Evolutionary conservation across 2,797 vertebrate species (phyloP).

Genomic region (Psittacula echo): DNA sequence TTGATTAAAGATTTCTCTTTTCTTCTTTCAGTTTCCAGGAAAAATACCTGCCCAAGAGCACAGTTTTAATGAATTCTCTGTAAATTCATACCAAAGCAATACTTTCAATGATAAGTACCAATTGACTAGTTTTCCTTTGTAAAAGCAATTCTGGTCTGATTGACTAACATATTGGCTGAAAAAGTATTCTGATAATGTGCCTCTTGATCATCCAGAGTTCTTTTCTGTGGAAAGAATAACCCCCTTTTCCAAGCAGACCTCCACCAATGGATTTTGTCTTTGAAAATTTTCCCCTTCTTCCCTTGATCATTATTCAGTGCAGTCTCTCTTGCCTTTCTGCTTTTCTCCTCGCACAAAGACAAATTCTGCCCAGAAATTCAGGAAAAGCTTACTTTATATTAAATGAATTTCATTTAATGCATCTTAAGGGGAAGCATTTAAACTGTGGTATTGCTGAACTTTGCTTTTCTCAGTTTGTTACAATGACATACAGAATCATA

Average conservation of each 20-base stretch:
- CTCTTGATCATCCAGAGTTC: constrained; percentile 10
- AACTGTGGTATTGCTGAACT: not conserved
- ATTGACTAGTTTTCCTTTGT: not conserved
- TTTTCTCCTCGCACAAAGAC: constrained; percentile 31
- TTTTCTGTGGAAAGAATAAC: not conserved
- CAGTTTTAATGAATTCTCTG: not conserved
- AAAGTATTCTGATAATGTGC: not conserved
- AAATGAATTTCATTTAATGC: not conserved
- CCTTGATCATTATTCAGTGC: constrained; percentile 3
- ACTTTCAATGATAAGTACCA: not conserved
- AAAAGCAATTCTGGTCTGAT: not conserved
- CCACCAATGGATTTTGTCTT: not conserved
- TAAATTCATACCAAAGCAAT: not conserved
- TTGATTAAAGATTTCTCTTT: not conserved
- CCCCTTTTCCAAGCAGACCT: not conserved
- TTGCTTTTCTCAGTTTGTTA: not conserved
- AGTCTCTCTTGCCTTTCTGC: not conserved
- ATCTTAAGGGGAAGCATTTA: constrained; percentile 5
- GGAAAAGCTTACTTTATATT: constrained; percentile 1
- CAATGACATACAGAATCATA: not conserved
- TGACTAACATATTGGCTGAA: not conserved
- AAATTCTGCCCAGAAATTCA: constrained; percentile 35
- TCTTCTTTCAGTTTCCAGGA: not conserved
- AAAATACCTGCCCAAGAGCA: not conserved
- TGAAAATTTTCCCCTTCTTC: not conserved